Evolutionary conservation across 2,113 vertebrate genomes (phyloP).

Genomic region (Lanius ludovicianus): DNA sequence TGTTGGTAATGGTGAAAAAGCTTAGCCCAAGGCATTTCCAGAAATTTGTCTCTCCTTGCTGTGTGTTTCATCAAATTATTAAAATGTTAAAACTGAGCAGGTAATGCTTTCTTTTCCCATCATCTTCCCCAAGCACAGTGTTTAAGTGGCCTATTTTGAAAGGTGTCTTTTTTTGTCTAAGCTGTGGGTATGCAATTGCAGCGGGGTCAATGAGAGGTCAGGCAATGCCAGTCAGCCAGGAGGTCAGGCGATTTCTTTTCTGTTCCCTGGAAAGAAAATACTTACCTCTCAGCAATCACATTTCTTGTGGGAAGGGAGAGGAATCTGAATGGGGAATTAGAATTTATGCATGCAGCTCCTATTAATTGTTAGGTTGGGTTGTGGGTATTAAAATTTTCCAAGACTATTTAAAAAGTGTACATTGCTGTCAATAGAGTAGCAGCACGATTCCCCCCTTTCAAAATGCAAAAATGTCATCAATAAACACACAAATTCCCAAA

Average conservation of each 20-base stretch:
- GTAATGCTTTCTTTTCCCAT: neutral
- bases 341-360: constrained; percentile 1
- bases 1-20: neutral
- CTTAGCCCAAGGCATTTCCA: neutral
- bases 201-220: constrained; percentile 5
- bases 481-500: constrained; percentile 10
- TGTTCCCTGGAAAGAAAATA: constrained; percentile 15
- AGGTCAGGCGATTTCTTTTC: neutral
- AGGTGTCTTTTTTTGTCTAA: constrained; percentile 27
- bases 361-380: constrained; percentile 27
- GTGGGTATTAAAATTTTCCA: constrained; percentile 1
- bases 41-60: neutral
- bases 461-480: constrained; percentile 33
- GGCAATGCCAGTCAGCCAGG: constrained; percentile 7
- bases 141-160: constrained; percentile 16
- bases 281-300: constrained; percentile 4
- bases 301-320: neutral
- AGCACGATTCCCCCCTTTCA: rapidly evolving
- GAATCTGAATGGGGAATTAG: neutral
- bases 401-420: neutral
- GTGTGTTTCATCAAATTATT: neutral
- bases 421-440: neutral
- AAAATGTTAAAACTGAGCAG: constrained; percentile 1
- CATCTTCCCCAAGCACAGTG: neutral
- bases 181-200: constrained; percentile 6